phyloP scores from a whole-genome alignment of 2,113 vertebrate species.

The Connochaetes taurinus region DNA sequence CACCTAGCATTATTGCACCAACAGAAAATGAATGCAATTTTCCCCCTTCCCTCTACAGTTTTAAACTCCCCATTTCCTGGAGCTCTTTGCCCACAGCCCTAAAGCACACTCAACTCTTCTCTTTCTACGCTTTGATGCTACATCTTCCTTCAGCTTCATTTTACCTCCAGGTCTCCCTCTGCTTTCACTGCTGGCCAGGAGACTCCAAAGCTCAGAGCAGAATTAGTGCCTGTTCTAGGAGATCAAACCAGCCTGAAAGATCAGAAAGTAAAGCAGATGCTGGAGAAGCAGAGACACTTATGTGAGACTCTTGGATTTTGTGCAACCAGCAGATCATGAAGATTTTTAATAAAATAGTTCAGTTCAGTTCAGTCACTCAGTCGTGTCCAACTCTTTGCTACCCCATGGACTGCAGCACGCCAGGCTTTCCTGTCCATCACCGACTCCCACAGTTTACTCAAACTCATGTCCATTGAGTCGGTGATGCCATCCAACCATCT shows the following conservation, averaged over 20 bases:
- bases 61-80: neutral
- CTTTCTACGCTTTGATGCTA: too few species aligned
- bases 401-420: fast-evolving
- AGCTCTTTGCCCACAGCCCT: too few species aligned
- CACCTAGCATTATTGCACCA: fast-evolving
- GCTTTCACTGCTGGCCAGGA: neutral
- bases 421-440: neutral
- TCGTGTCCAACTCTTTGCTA: fast-evolving
- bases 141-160: neutral
- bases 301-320: neutral
- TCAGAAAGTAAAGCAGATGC: neutral
- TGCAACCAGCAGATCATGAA: neutral
- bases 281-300: too few species aligned
- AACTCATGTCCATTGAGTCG: neutral
- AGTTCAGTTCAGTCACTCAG: neutral
- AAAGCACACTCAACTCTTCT: neutral
- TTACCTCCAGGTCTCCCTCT: neutral
- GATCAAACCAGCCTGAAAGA: neutral
- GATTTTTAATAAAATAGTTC: neutral
- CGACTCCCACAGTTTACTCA: neutral
- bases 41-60: neutral
- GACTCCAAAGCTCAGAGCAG: neutral
- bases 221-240: neutral
- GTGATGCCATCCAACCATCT: neutral
- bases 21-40: fast-evolving